phyloP scores from a whole-genome alignment of 2,888 invertebrate genomes.

The Pterostichus niger region DNA sequence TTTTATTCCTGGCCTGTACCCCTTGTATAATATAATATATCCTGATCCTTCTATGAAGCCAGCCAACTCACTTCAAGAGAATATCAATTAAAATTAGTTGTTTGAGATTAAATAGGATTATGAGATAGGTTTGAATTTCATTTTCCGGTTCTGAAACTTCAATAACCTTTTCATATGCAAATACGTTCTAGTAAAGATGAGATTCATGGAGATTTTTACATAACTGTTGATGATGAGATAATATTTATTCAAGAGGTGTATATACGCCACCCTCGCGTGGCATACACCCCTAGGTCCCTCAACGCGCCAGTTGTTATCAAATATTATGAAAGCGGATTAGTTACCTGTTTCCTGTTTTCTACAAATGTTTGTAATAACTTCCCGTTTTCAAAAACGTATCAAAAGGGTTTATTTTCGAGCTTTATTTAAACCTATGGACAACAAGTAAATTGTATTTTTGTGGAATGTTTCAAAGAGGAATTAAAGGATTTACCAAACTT shows the following conservation, averaged over 20 bases:
- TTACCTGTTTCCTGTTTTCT: too few relatives aligned
- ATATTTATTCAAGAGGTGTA: conserved; percentile 30
- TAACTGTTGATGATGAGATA: conserved; percentile 30
- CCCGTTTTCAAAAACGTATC: too few relatives aligned
- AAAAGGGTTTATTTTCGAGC: too few relatives aligned
- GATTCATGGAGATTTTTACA: conserved; percentile 31
- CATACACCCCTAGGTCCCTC: too few relatives aligned
- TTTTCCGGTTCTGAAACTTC: background rate
- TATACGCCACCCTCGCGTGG: too few relatives aligned
- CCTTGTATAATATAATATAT: background rate
- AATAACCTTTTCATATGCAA: conserved; percentile 8
- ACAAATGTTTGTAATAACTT: too few relatives aligned
- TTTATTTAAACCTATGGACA: too few relatives aligned
- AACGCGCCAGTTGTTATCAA: too few relatives aligned
- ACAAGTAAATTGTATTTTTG: too few relatives aligned
- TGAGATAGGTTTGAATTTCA: background rate
- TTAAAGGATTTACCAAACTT: background rate
- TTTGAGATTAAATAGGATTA: background rate
- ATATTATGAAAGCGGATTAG: too few relatives aligned
- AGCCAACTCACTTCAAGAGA: conserved; percentile 2
- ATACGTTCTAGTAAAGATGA: conserved; percentile 5
- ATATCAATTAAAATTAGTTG: conserved; percentile 9
- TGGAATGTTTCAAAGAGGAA: background rate
- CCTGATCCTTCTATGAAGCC: background rate
- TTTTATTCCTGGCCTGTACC: too few relatives aligned